Evolutionary conservation across 2,888 invertebrate genomes (phyloP).

Genomic region (Hydropsyche betteni): DNA sequence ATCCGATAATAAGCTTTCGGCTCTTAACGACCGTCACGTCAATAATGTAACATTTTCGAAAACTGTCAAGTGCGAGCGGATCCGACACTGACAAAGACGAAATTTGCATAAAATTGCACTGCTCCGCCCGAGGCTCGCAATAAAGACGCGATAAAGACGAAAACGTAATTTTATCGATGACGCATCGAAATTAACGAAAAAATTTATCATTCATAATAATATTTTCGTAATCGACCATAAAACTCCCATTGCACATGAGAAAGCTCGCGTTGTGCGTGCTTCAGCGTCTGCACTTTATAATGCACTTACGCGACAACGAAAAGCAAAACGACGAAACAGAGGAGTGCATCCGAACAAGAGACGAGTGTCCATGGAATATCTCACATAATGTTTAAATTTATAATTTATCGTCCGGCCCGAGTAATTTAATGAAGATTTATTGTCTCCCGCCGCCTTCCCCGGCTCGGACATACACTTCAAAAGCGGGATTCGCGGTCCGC

Average conservation of each 20-base stretch:
- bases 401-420: slow-evolving; percentile 45
- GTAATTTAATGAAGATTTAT: slow-evolving; percentile 49
- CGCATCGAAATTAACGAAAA: neutral
- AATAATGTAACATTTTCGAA: neutral
- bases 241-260: neutral
- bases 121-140: neutral
- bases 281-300: neutral
- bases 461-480: slow-evolving; percentile 24
- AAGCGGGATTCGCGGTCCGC: slow-evolving; percentile 30
- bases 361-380: slow-evolving; percentile 31
- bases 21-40: neutral
- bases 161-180: slow-evolving; percentile 9
- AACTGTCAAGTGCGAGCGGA: slow-evolving; percentile 1
- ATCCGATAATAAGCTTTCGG: too few species aligned
- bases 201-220: neutral
- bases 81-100: neutral
- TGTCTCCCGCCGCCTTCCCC: slow-evolving; percentile 38
- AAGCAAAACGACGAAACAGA: neutral
- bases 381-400: slow-evolving; percentile 44
- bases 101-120: slow-evolving; percentile 23
- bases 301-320: neutral
- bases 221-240: too few species aligned
- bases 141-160: slow-evolving; percentile 5
- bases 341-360: slow-evolving; percentile 2
- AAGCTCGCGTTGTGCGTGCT: neutral